Conservation (phyloP, 1,140 invertebrate species). For the Psix sp. region DNA sequence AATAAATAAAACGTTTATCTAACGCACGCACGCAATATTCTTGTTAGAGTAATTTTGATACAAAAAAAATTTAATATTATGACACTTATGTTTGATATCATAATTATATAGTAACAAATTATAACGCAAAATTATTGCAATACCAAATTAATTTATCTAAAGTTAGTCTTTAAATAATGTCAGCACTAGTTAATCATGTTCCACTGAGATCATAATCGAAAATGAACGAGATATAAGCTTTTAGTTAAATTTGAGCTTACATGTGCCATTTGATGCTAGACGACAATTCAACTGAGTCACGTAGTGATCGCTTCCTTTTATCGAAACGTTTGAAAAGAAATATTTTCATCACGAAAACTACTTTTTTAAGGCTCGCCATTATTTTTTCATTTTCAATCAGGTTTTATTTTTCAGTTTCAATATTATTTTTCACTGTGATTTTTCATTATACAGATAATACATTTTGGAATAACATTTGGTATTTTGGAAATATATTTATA, state of each 20-base stretch:
- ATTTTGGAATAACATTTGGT: too few relatives aligned
- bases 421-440: too few relatives aligned
- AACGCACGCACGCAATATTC: slow-evolving; percentile 17
- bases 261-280: background rate
- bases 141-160: background rate
- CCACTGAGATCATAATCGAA: background rate
- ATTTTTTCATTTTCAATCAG: too few relatives aligned
- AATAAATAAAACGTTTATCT: slow-evolving; percentile 13
- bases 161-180: background rate
- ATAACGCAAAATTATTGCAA: background rate
- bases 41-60: slow-evolving; percentile 13
- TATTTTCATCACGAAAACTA: too few relatives aligned
- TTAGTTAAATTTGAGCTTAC: background rate
- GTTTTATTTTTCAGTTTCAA: too few relatives aligned
- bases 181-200: background rate
- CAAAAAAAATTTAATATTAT: slow-evolving; percentile 8
- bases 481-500: too few relatives aligned
- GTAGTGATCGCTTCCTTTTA: background rate
- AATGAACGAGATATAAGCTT: background rate
- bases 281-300: slow-evolving; percentile 1
- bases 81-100: background rate
- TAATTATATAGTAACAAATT: slow-evolving; percentile 1
- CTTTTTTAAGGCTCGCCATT: too few relatives aligned
- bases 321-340: too few relatives aligned
- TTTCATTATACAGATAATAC: too few relatives aligned